Percentiles rank a stretch among this genome's conserved stretches.
Conservation (phyloP, 1,140 invertebrate genomes). For the Dendroctonus ponderosae region DNA sequence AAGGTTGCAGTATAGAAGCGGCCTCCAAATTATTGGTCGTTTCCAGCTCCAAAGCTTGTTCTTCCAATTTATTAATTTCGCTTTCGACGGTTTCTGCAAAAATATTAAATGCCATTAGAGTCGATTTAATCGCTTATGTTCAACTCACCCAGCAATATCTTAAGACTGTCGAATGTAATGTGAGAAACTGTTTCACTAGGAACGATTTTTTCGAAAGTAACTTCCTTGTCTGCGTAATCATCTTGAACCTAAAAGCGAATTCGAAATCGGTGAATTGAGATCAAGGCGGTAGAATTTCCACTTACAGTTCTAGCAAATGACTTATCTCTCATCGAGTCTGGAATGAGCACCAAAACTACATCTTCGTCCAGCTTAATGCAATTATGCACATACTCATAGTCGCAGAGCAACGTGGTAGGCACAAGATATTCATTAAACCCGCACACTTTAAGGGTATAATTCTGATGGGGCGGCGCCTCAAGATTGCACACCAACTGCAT, state of each 20-base stretch:
- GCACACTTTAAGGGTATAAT: conserved; percentile 67
- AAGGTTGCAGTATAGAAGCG: conserved; percentile 57
- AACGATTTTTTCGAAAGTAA: conserved; percentile 72
- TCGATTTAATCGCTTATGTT: conserved; percentile 8
- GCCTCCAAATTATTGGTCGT: conserved; percentile 52
- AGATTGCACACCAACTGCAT: conserved; percentile 81
- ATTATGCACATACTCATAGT: conserved; percentile 91
- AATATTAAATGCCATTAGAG: not conserved
- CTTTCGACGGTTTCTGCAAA: conserved; percentile 71
- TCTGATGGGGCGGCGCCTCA: conserved; percentile 54
- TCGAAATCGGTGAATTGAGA: no score
- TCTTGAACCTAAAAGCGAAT: conserved; percentile 60
- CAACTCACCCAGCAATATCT: conserved; percentile 74
- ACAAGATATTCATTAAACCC: conserved; percentile 79
- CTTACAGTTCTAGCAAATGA: conserved; percentile 70
- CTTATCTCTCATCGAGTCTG: conserved; percentile 62
- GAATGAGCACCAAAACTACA: conserved; percentile 74
- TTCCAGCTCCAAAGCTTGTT: conserved; percentile 58
- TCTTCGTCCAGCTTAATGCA: conserved; percentile 93
- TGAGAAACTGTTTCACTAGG: conserved; percentile 70
- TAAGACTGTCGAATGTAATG: conserved; percentile 73
- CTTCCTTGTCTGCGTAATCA: conserved; percentile 68
- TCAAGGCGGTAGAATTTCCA: conserved; percentile 31
- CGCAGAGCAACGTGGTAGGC: conserved; percentile 66
- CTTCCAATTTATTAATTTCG: conserved; percentile 75